These are phyloP conservation scores for Archegozetes longisetosus DNA, from an alignment of 1,140 invertebrate genomes.

Conservation along the genomic window DNA sequence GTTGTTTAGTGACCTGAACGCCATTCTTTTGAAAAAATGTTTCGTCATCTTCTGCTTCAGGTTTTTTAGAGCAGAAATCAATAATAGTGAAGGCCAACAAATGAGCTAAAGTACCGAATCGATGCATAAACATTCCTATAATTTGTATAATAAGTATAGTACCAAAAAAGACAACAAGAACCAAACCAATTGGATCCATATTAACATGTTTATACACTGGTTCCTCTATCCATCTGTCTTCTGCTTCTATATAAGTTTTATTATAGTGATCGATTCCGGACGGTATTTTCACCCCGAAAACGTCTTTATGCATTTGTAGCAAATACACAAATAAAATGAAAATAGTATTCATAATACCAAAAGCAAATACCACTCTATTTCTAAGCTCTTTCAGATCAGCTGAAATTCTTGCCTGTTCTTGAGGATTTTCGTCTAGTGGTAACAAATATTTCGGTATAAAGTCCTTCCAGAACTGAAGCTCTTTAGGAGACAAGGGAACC, in stretches of 20 bases:
- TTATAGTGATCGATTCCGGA: slow-evolving; percentile 14
- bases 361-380: slow-evolving; percentile 24
- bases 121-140: slow-evolving; percentile 37
- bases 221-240: neutral
- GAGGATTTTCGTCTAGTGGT: slow-evolving; percentile 23
- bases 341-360: slow-evolving; percentile 25
- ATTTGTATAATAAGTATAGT: slow-evolving; percentile 33
- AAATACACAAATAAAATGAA: slow-evolving; percentile 25
- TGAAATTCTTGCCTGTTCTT: slow-evolving; percentile 21
- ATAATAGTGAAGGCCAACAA: slow-evolving; percentile 90
- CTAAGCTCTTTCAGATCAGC: slow-evolving; percentile 23
- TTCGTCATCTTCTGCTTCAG: slow-evolving; percentile 68
- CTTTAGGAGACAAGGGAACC: slow-evolving; percentile 54
- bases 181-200: slow-evolving; percentile 24
- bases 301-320: slow-evolving; percentile 24
- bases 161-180: slow-evolving; percentile 34
- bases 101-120: slow-evolving; percentile 88
- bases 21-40: slow-evolving; percentile 74
- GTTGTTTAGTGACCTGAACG: slow-evolving; percentile 75
- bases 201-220: slow-evolving; percentile 17
- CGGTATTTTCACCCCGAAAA: slow-evolving; percentile 24
- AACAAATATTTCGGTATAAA: slow-evolving; percentile 40
- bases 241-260: neutral
- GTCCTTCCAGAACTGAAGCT: slow-evolving; percentile 83
- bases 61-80: slow-evolving; percentile 53